Percentiles rank a stretch among this genome's conserved stretches.
Conservation (phyloP, 2,797 vertebrate genomes). For the Catostomus latipinnis region DNA sequence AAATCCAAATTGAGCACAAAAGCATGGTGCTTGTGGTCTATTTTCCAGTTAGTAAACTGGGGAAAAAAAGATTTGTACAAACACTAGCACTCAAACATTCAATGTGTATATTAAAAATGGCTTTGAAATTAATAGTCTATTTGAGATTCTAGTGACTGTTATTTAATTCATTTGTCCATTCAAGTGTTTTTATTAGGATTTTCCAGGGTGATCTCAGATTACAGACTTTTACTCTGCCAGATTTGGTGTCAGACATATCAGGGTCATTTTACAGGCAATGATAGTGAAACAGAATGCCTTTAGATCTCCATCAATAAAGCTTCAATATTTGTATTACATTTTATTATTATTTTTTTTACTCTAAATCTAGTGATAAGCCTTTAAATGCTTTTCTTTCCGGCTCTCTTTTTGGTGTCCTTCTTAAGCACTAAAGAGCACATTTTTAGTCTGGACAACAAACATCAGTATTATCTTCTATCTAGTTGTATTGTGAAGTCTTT, state of each 20-base stretch:
- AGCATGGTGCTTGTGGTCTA: not conserved
- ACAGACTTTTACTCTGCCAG: slow-evolving; percentile 12
- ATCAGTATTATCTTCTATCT: not conserved
- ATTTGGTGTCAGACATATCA: slow-evolving; percentile 8
- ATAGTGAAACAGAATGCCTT: not conserved
- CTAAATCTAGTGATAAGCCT: not conserved
- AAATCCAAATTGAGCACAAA: slow-evolving; percentile 1
- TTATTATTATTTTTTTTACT: not conserved
- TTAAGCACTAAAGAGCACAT: not conserved
- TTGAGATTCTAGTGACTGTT: not conserved
- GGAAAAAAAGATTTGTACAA: not conserved
- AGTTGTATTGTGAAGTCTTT: slow-evolving; percentile 21
- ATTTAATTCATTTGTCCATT: not conserved
- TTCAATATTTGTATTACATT: not conserved
- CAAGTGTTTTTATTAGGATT: not conserved
- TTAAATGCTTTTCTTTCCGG: not conserved
- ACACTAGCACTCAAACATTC: not conserved
- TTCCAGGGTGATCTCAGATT: slow-evolving; percentile 22
- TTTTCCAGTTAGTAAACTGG: not conserved
- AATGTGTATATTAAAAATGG: not conserved
- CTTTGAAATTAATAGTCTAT: not conserved
- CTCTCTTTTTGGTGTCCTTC: not conserved
- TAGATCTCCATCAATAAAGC: not conserved
- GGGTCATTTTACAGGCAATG: slow-evolving; percentile 29
- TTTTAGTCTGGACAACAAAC: not conserved